Evolutionary conservation across 2,888 invertebrate species (phyloP), one percentile per base, ranked within the genome.

Genomic region (Vandiemenella viatica): DNA sequence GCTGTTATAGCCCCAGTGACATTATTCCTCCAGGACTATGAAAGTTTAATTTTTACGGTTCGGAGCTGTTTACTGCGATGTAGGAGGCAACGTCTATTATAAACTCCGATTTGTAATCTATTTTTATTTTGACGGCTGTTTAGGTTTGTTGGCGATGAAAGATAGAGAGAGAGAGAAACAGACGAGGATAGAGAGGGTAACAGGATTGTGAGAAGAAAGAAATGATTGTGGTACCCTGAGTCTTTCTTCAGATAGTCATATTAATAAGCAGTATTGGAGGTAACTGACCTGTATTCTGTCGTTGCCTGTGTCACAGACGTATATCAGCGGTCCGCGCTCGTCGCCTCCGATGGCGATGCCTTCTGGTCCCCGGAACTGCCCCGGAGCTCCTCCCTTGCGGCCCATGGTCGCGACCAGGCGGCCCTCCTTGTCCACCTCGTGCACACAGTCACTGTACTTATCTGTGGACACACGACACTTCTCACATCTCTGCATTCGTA

Each of bases 361-460:
- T 67, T 85, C 83, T 0, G 86, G 86, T 20, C 80, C 79, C 17
- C 76, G 69, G 58, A 87, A 73, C 62, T 73, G 73, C 2, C 77
- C 77, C 7, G 71, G 66, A 2, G 72, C 70, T 23, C 73, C 73
- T 18, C 83, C 83, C 60, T 80, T 81, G 50, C 71, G 72, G 1
- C 82, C 79, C 46, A 85, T 69, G 8, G 70, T 68, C 40, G 77
- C 63, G 18, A 44, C n/a, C 57, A 77, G 76, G 17, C 70, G 68
- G 1, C 81, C 80, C 4, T 74, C 73, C 46, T 72, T 74, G 37
- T 76, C 74, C 61, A 83, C 83, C 1, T 81, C 77, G 62, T 79
- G 78, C 23, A 80, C 66, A 58, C 79, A 79, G 57, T 80, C 77
- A 59, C 75, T 76, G 79, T 79, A 80, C 64, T 80, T 80, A 59